Percentiles rank a stretch among this genome's conserved stretches.
These are phyloP conservation scores for Rafetus swinhoei DNA, from an alignment of 2,113 vertebrate species.

Conservation along the genomic window DNA sequence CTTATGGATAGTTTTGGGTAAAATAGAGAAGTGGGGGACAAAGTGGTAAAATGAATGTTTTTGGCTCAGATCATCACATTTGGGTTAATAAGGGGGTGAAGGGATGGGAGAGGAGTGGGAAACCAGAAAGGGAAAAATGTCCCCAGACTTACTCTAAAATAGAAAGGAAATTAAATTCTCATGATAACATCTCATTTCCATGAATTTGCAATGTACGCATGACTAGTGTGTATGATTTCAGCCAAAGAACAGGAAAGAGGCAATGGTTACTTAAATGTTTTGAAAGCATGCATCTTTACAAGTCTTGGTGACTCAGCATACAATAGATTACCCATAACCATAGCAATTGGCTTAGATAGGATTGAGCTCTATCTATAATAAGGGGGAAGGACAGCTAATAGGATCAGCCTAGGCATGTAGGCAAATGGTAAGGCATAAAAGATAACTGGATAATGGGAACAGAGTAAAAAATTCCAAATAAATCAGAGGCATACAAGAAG, in stretches of 20 bases:
- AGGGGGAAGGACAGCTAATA: no score
- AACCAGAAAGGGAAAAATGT: background rate
- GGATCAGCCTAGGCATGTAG: background rate
- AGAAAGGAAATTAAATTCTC: no score
- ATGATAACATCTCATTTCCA: background rate
- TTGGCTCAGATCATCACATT: background rate
- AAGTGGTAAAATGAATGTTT: background rate
- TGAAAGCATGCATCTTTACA: background rate
- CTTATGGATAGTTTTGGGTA: background rate
- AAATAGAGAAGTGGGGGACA: background rate
- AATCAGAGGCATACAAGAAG: background rate
- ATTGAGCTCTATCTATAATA: background rate
- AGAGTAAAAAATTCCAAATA: background rate
- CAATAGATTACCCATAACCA: background rate
- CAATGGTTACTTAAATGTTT: background rate
- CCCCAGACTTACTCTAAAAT: background rate
- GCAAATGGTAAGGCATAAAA: background rate
- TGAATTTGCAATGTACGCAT: background rate
- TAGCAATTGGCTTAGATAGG: background rate
- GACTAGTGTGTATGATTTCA: background rate
- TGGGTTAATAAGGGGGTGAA: background rate
- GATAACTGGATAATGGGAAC: background rate
- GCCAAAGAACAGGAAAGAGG: background rate
- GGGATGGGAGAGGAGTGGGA: accelerated
- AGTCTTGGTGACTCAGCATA: background rate